Evolutionary conservation across 2,113 vertebrate genomes (phyloP).

Genomic region (Pterocles orientalis): DNA sequence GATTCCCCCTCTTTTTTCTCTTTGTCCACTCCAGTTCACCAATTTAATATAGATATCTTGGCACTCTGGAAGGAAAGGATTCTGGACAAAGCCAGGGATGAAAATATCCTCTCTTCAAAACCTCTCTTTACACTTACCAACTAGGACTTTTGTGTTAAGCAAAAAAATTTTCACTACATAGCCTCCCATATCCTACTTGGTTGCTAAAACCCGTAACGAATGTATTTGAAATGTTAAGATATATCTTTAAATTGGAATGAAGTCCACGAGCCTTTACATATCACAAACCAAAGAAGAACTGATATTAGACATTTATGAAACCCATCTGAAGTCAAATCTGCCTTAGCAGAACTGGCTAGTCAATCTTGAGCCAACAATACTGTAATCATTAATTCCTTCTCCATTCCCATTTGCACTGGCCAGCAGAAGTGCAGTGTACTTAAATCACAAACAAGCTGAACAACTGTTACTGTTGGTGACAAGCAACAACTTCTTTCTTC

Average conservation of each 20-base stretch:
- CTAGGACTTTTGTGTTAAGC: not conserved
- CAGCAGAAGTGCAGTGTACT: rapidly evolving
- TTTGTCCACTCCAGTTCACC: not conserved
- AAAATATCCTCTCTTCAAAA: not conserved
- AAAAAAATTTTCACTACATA: not conserved
- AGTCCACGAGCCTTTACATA: not conserved
- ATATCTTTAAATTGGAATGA: not conserved
- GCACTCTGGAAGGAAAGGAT: not conserved
- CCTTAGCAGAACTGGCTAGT: not conserved
- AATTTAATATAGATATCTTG: not conserved
- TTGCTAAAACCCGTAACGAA: not conserved
- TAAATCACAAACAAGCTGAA: not conserved
- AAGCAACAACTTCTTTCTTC: not conserved
- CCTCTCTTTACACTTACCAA: not conserved
- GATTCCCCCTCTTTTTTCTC: not conserved
- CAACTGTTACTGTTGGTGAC: not conserved
- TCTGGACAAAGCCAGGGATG: not conserved
- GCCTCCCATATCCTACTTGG: not conserved
- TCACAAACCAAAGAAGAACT: not conserved
- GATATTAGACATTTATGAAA: not conserved
- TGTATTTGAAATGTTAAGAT: not conserved
- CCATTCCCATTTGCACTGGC: not conserved
- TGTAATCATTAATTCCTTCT: not conserved
- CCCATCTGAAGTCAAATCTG: not conserved
- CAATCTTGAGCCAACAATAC: not conserved